Percentiles rank a stretch among this genome's conserved stretches.
Conservation (phyloP, 2,888 invertebrate species). For the Athalia cordata region DNA sequence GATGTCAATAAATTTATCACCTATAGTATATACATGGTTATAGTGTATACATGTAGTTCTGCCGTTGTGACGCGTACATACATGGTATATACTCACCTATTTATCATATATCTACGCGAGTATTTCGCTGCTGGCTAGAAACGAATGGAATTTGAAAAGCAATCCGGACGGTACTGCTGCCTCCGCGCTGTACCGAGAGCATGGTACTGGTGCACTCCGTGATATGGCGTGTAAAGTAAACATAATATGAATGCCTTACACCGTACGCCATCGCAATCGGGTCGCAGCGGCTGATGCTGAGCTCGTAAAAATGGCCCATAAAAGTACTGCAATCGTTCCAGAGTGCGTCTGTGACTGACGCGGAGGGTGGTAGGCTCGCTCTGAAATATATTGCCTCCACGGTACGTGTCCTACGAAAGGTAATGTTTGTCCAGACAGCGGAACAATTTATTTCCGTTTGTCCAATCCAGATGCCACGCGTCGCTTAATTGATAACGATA, state of each 20-base stretch:
- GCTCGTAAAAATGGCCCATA: constrained; percentile 66
- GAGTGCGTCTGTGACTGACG: constrained; percentile 63
- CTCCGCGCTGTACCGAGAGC: too few relatives aligned
- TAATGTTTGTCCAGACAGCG: constrained; percentile 54
- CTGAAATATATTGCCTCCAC: constrained; percentile 50
- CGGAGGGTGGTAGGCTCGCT: constrained; percentile 40
- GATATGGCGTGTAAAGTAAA: constrained; percentile 31
- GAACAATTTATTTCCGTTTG: constrained; percentile 59
- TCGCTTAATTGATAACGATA: constrained; percentile 45
- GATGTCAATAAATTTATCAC: not conserved
- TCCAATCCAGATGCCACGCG: constrained; percentile 49
- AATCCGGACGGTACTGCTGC: not conserved
- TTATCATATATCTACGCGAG: not conserved
- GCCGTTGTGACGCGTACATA: not conserved
- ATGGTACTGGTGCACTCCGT: constrained; percentile 6
- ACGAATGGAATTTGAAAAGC: constrained; percentile 33
- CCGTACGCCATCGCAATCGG: constrained; percentile 27
- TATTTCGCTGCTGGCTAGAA: constrained; percentile 9
- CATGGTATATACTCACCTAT: too few relatives aligned
- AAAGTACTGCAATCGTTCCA: constrained; percentile 65
- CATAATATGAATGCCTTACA: constrained; percentile 38
- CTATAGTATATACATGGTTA: too few relatives aligned
- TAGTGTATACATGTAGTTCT: too few relatives aligned
- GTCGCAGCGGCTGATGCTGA: constrained; percentile 40
- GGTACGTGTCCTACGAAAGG: constrained; percentile 54